Evolutionary conservation across 2,888 invertebrate genomes (phyloP), one percentile per base, ranked within the genome.

Genomic region (Mesorhabditis sp.): DNA sequence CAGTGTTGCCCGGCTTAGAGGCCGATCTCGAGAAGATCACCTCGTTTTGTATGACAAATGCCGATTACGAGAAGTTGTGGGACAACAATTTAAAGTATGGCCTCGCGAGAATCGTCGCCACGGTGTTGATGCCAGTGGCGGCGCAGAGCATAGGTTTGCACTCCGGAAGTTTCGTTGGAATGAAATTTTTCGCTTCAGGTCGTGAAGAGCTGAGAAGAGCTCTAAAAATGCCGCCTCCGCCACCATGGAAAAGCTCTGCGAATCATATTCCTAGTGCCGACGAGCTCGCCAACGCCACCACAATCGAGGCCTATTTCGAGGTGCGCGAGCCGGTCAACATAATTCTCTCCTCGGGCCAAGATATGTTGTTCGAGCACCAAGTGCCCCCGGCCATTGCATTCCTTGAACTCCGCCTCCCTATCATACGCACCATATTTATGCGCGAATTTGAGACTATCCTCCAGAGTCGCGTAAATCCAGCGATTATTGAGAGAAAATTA

Each of bases 221-320:
- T 28, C 28, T 28, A 28, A 28, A 28, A 28, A 28, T 28, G 28
- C 28, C 28, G 28, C 28, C 28, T 28, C 28, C 28, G 28, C 28
- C 28, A 28, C 28, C 28, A 28, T 28, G 28, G 28, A 28, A 28
- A 28, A 28, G 28, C 28, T 28, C 28, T 28, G 28, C 28, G 28
- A 28, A 28, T 28, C 28, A 28, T 28, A 28, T 28, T 28, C 28
- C 28, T 13, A 73, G 67, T 68, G 70, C 66, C 6, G 43, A 58
- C 45, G 71, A 73, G 50, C 71, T 73, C 41, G 67, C 68, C 70
- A 66, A 70, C 44, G 70, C 73, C 63, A 28, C 68, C 62, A 73
- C 73, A 66, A 68, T 73, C 45, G 70, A 73, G 43, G 73, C 66
- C 64, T 73, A 73, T 43, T 73, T 70, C 70, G 62, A 70, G 64